Conservation (phyloP, 2,113 vertebrate species). For the Plecotus auritus region DNA sequence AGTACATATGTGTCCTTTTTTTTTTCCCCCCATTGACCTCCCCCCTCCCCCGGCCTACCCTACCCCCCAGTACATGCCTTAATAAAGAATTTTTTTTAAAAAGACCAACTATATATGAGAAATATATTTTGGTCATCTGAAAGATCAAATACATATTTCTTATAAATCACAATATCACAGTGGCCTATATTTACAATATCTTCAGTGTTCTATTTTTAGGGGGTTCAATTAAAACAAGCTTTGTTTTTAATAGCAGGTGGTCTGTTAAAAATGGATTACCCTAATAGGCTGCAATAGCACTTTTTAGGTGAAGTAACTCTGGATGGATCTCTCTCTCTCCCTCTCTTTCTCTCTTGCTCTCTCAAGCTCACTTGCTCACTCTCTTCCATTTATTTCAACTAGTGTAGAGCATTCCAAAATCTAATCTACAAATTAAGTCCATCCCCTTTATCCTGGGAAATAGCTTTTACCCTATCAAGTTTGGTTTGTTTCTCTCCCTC, state of each 20-base stretch:
- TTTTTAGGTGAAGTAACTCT: not conserved
- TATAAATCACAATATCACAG: not conserved
- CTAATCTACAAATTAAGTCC: not conserved
- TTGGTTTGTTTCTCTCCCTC: not conserved
- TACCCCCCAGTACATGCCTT: no score
- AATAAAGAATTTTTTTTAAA: no score
- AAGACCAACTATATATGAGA: not conserved
- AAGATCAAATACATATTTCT: not conserved
- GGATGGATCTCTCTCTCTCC: not conserved
- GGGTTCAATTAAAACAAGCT: not conserved
- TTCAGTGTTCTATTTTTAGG: conserved; percentile 36
- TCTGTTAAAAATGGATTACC: not conserved
- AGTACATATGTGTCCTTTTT: no score
- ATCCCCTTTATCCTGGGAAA: not conserved
- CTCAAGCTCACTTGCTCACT: not conserved
- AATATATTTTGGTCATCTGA: not conserved
- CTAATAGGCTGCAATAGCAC: not conserved
- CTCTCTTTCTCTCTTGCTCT: not conserved
- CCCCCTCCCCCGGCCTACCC: no score
- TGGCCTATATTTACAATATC: conserved; percentile 43
- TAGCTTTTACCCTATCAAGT: not conserved
- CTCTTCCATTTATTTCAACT: not conserved
- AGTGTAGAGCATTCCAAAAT: not conserved
- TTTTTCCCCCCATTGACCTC: no score
- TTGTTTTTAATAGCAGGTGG: not conserved